These are phyloP conservation scores for Python bivittatus DNA, from an alignment of 2,113 vertebrate genomes.

Conservation along the genomic window DNA sequence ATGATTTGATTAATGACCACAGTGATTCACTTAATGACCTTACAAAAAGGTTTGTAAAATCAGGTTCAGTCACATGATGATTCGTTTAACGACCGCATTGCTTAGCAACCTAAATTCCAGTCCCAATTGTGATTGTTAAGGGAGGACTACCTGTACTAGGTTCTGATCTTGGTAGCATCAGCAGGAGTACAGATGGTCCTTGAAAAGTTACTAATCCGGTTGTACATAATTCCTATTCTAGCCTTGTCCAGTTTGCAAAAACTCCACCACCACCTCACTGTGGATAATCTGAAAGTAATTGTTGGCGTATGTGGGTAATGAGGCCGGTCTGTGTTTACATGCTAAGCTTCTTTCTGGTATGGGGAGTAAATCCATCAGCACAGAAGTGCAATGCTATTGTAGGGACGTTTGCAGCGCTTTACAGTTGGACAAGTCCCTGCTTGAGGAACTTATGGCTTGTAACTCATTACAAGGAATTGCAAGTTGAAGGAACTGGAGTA, in stretches of 20 bases:
- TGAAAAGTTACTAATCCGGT: neutral
- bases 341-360: neutral
- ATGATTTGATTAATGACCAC: too few relatives aligned
- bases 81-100: too few relatives aligned
- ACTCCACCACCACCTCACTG: neutral
- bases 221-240: neutral
- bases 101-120: too few relatives aligned
- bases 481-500: too few relatives aligned
- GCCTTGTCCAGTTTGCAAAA: neutral
- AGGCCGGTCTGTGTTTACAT: neutral
- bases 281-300: neutral
- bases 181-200: neutral
- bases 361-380: neutral
- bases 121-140: too few relatives aligned
- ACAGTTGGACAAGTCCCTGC: neutral
- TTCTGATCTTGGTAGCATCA: neutral
- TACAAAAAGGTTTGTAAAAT: too few relatives aligned
- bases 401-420: neutral
- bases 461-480: too few relatives aligned
- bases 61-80: too few relatives aligned
- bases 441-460: neutral
- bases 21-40: too few relatives aligned
- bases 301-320: neutral
- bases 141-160: too few relatives aligned
- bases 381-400: neutral